Evolutionary conservation across 2,113 vertebrate species (phyloP).

Genomic region (Climacteris rufus): DNA sequence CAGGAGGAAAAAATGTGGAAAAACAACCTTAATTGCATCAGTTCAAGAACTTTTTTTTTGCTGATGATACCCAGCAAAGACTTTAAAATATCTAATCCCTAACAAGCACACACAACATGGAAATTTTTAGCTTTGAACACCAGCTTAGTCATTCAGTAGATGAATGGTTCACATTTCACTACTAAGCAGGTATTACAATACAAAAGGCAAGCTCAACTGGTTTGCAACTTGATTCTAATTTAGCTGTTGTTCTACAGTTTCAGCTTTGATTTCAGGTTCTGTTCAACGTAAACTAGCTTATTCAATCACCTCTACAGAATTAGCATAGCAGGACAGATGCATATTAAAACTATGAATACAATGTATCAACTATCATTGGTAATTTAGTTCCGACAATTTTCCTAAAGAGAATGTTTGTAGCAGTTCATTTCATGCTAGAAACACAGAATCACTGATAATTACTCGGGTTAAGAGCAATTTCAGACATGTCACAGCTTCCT

Average conservation of each 20-base stretch:
- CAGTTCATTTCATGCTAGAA: not conserved
- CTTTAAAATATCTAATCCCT: not conserved
- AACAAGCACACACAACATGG: not conserved
- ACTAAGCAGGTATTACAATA: slow-evolving; percentile 50
- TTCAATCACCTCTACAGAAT: not conserved
- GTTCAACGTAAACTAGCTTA: not conserved
- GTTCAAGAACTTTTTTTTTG: not conserved
- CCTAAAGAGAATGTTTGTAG: not conserved
- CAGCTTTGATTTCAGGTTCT: slow-evolving; percentile 38
- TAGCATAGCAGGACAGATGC: not conserved
- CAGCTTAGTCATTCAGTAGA: slow-evolving; percentile 30
- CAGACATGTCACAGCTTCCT: not conserved
- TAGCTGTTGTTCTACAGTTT: slow-evolving; percentile 22
- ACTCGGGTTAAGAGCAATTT: not conserved
- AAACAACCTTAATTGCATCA: not conserved
- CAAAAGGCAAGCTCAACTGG: slow-evolving; percentile 57
- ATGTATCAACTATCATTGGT: not conserved
- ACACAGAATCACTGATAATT: not conserved
- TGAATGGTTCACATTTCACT: slow-evolving; percentile 48
- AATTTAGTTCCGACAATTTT: not conserved
- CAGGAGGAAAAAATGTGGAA: not conserved
- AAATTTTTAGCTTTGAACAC: not conserved
- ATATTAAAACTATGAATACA: no score
- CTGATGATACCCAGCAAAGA: not conserved
- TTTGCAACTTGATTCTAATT: slow-evolving; percentile 40